phyloP scores from a whole-genome alignment of 1,140 invertebrate species.

The Heliconius congener region DNA sequence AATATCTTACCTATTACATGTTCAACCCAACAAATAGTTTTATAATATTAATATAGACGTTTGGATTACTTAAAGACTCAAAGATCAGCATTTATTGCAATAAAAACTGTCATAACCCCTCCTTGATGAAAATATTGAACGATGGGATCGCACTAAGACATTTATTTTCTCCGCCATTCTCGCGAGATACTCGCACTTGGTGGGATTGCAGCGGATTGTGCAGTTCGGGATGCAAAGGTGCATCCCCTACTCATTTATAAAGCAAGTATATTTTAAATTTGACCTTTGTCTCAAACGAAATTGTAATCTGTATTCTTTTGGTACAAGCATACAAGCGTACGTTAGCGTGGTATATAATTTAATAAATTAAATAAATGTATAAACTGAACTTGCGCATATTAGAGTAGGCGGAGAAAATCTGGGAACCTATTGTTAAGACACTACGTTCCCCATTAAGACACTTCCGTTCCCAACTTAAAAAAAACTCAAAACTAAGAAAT shows the following conservation, averaged over 20 bases:
- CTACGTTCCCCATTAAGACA: too few species aligned
- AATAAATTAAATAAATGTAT: too few species aligned
- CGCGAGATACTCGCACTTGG: conserved; percentile 28
- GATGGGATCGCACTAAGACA: conserved; percentile 39
- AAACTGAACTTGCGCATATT: too few species aligned
- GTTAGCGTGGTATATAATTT: too few species aligned
- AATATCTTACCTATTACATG: too few species aligned
- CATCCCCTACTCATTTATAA: conserved; percentile 7
- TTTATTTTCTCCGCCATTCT: conserved; percentile 37
- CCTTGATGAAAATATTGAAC: conserved; percentile 35
- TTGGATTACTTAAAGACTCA: neutral
- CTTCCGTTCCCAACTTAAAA: too few species aligned
- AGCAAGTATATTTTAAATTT: neutral
- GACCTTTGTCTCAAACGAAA: too few species aligned
- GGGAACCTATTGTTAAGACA: neutral
- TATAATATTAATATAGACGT: too few species aligned
- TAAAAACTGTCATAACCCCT: conserved; percentile 31
- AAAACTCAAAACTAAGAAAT: neutral
- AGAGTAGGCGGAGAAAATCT: too few species aligned
- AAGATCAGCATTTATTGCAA: conserved; percentile 12
- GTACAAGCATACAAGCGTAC: too few species aligned
- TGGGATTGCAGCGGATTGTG: conserved; percentile 37
- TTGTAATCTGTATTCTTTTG: too few species aligned
- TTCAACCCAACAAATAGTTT: too few species aligned
- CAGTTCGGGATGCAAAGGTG: conserved; percentile 21